phyloP scores from a whole-genome alignment of 2,113 vertebrate species.

The Meles meles region DNA sequence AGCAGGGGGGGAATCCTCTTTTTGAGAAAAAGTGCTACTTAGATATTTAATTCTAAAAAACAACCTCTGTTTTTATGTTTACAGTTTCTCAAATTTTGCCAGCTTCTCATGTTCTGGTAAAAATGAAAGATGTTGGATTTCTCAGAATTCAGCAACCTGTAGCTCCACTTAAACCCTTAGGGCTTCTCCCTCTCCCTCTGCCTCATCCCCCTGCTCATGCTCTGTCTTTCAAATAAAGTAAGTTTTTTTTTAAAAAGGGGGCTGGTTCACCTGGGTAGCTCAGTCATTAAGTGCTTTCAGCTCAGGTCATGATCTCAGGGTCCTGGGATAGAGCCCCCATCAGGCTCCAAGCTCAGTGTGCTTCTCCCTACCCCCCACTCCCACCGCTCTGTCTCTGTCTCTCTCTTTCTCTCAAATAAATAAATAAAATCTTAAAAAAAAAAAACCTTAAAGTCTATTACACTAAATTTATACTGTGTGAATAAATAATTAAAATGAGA shows the following conservation, averaged over 20 bases:
- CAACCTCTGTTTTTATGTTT: neutral
- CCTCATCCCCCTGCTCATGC: too few species aligned
- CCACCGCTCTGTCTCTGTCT: neutral
- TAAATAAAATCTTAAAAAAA: neutral
- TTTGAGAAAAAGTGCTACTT: neutral
- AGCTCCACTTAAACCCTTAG: neutral
- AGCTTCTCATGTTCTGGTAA: constrained; percentile 35
- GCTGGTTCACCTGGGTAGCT: too few species aligned
- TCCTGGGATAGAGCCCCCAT: too few species aligned
- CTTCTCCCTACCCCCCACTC: neutral
- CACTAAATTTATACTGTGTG: neutral
- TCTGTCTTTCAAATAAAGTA: too few species aligned
- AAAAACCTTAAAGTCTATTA: constrained; percentile 3
- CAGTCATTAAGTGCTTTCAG: too few species aligned
- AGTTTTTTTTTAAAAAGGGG: too few species aligned
- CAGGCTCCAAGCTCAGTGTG: neutral
- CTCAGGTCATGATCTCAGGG: too few species aligned
- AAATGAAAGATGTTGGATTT: neutral
- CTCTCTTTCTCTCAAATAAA: neutral
- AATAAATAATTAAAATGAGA: constrained; percentile 34
- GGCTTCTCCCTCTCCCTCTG: too few species aligned
- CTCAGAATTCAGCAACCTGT: constrained; percentile 27
- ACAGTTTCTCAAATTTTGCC: neutral
- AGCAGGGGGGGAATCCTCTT: neutral
- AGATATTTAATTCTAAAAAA: constrained; percentile 4